Evolutionary conservation across 1,140 invertebrate genomes (phyloP).

Genomic region (Penaeus chinensis): DNA sequence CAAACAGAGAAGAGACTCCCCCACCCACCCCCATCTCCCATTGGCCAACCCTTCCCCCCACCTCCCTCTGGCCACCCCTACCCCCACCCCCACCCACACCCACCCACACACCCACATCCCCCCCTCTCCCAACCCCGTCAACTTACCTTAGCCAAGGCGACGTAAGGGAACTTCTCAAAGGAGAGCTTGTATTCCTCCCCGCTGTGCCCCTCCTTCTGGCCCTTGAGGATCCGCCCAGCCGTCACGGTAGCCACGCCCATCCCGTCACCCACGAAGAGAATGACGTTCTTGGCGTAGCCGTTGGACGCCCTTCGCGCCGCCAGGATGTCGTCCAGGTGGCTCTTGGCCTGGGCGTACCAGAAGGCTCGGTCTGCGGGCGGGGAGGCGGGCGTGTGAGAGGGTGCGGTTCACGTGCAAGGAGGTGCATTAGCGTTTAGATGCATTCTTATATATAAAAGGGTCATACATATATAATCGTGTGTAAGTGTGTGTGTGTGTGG

Average conservation of each 20-base stretch:
- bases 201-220: constrained; percentile 36
- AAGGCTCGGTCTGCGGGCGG: not conserved
- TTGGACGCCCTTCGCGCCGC: not conserved
- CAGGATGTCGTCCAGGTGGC: not conserved
- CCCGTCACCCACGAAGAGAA: constrained; percentile 48
- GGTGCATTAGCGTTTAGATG: not conserved
- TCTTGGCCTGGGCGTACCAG: constrained; percentile 14
- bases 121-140: no score
- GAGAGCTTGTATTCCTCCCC: constrained; percentile 78
- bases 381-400: not conserved
- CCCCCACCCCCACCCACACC: no score
- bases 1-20: no score
- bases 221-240: constrained; percentile 55
- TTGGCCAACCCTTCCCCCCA: no score
- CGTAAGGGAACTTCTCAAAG: constrained; percentile 86
- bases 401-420: not conserved
- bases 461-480: no score
- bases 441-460: not conserved
- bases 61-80: no score
- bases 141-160: constrained; percentile 84
- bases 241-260: constrained; percentile 54
- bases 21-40: no score
- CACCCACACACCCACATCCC: no score
- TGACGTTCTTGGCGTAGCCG: constrained; percentile 10
- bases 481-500: no score